Percentiles rank a stretch among this genome's conserved stretches.
Conservation (phyloP, 2,888 invertebrate species). For the Drosophila colorata region DNA sequence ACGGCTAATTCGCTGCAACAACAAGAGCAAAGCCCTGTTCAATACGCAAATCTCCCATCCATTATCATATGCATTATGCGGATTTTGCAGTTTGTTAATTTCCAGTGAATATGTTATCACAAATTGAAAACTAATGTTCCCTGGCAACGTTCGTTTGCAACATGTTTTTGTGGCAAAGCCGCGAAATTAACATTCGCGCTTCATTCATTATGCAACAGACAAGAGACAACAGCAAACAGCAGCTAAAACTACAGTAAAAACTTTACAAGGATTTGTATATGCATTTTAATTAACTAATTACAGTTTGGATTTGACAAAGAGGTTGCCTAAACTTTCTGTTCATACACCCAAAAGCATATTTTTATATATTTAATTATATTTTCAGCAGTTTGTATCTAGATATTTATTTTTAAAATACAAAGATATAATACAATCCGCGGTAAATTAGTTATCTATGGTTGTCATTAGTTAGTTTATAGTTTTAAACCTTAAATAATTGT, state of each 20-base stretch:
- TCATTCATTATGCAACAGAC: slow-evolving; percentile 18
- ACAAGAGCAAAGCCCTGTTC: slow-evolving; percentile 10
- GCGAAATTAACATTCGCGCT: slow-evolving; percentile 34
- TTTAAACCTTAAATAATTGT: no score
- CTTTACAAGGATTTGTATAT: slow-evolving; percentile 3
- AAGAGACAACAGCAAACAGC: not conserved
- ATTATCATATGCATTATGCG: slow-evolving; percentile 38
- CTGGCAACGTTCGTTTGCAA: slow-evolving; percentile 14
- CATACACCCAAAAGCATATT: no score
- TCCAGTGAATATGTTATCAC: slow-evolving; percentile 16
- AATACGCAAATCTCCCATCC: slow-evolving; percentile 1
- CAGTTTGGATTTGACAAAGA: not conserved
- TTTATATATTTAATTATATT: no score
- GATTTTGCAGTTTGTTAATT: slow-evolving; percentile 45
- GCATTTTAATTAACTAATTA: slow-evolving; percentile 37
- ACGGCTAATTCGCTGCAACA: slow-evolving; percentile 20
- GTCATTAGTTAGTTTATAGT: no score
- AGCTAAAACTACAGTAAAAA: not conserved
- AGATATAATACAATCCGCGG: no score
- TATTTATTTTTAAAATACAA: no score
- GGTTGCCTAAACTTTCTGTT: not conserved
- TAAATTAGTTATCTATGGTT: no score
- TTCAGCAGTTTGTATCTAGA: no score
- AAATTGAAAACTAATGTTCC: slow-evolving; percentile 62
- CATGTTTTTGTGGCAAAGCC: slow-evolving; percentile 46